phyloP scores from a whole-genome alignment of 2,888 invertebrate species.

The Hypselothyrea guttata region DNA sequence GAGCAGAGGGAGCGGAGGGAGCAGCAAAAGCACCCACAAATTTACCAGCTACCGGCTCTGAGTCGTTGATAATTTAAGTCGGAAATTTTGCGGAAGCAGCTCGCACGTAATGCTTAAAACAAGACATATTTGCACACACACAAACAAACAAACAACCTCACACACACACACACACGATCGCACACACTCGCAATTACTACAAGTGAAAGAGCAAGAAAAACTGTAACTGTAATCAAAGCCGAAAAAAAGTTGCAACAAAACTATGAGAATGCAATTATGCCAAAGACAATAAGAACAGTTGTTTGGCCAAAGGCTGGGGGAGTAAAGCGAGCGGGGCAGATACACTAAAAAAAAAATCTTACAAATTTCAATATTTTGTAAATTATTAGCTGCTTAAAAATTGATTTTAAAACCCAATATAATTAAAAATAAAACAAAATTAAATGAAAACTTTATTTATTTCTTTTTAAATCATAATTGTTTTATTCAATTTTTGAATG shows the following conservation, averaged over 20 bases:
- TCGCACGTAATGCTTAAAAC: conserved; percentile 60
- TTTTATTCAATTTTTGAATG: too few relatives aligned
- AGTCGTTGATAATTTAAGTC: conserved; percentile 75
- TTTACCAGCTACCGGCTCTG: conserved; percentile 46
- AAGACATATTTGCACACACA: conserved; percentile 43
- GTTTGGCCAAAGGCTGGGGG: neutral
- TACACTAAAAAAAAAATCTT: conserved; percentile 56
- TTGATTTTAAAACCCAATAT: too few relatives aligned
- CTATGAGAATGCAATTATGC: conserved; percentile 70
- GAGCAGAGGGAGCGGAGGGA: conserved; percentile 9
- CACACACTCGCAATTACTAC: conserved; percentile 68
- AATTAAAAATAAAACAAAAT: too few relatives aligned
- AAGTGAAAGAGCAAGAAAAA: conserved; percentile 51
- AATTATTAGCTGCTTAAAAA: too few relatives aligned
- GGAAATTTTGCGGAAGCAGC: conserved; percentile 66
- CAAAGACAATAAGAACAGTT: conserved; percentile 40
- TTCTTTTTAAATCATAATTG: too few relatives aligned
- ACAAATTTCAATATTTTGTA: too few relatives aligned
- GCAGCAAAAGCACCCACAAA: conserved; percentile 45
- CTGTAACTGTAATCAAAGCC: conserved; percentile 62
- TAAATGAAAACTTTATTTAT: too few relatives aligned
- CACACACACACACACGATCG: conserved; percentile 7
- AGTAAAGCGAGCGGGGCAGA: neutral
- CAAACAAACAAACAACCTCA: too few relatives aligned
- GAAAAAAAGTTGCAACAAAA: conserved; percentile 40